phyloP scores from a whole-genome alignment of 1,140 invertebrate species.

The Dreissena polymorpha region DNA sequence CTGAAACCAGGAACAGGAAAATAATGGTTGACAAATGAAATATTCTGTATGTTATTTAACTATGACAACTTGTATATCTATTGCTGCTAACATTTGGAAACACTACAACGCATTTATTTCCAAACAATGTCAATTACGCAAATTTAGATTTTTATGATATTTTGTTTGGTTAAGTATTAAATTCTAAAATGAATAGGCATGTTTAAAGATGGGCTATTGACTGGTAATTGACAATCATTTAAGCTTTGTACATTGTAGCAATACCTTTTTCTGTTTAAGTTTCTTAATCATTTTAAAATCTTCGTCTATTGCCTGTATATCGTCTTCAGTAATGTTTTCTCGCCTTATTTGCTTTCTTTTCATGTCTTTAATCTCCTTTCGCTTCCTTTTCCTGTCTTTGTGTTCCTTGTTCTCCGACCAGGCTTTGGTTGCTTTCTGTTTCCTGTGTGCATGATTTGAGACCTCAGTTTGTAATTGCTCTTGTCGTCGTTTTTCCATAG shows the following conservation, averaged over 20 bases:
- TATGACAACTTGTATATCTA: not conserved
- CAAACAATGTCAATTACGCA: not conserved
- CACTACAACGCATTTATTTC: not conserved
- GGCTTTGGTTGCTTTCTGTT: slow-evolving; percentile 78
- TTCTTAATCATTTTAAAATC: slow-evolving; percentile 93
- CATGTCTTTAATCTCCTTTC: slow-evolving; percentile 81
- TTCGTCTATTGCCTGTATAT: slow-evolving; percentile 89
- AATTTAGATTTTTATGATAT: not conserved
- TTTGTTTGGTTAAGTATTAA: not conserved
- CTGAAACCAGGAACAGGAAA: slow-evolving; percentile 58
- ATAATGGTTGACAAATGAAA: not conserved
- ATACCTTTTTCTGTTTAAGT: slow-evolving; percentile 90
- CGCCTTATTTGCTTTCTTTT: slow-evolving; percentile 79
- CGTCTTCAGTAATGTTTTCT: slow-evolving; percentile 81
- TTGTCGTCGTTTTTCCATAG: slow-evolving; percentile 87
- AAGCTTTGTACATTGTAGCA: not conserved
- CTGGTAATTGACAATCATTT: not conserved
- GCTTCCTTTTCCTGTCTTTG: slow-evolving; percentile 85
- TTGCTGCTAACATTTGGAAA: not conserved
- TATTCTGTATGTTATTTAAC: not conserved
- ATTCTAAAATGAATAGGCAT: not conserved
- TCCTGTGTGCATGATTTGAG: slow-evolving; percentile 64
- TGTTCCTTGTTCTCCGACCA: slow-evolving; percentile 91
- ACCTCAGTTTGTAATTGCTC: slow-evolving; percentile 83
- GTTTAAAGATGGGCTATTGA: not conserved